phyloP scores from a whole-genome alignment of 2,888 invertebrate genomes.

The Lycaena phlaeas region DNA sequence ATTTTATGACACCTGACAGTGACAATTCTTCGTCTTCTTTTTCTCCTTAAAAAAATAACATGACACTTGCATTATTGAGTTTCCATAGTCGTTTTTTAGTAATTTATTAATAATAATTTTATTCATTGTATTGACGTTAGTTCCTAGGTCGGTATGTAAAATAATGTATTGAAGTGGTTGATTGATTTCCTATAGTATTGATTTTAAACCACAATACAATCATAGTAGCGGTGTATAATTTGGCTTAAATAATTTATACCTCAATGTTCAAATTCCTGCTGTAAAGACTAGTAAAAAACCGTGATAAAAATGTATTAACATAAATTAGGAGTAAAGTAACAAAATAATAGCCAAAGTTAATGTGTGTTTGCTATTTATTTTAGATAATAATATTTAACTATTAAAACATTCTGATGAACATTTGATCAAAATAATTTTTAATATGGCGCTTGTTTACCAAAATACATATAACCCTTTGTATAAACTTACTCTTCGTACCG shows the following conservation, averaged over 20 bases:
- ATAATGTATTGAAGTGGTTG: not conserved
- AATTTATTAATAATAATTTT: too few species aligned
- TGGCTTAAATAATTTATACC: not conserved
- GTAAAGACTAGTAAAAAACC: not conserved
- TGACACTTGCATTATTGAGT: too few species aligned
- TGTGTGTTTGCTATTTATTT: slow-evolving; percentile 8
- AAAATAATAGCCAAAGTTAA: slow-evolving; percentile 5
- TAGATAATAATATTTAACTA: slow-evolving; percentile 6
- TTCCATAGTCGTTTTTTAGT: too few species aligned
- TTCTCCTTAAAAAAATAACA: too few species aligned
- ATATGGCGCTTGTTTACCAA: not conserved
- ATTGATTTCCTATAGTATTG: too few species aligned
- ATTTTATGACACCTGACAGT: too few species aligned
- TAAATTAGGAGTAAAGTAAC: not conserved
- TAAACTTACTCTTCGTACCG: slow-evolving; percentile 6
- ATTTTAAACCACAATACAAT: not conserved
- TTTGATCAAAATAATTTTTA: not conserved
- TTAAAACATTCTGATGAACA: not conserved
- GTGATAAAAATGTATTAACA: slow-evolving; percentile 5
- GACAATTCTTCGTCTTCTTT: too few species aligned
- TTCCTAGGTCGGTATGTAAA: not conserved
- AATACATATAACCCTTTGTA: slow-evolving; percentile 1
- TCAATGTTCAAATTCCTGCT: not conserved
- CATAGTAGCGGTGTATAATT: not conserved
- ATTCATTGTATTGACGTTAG: slow-evolving; percentile 1